These are phyloP conservation scores for Semicossyphus pulcher DNA, from an alignment of 2,113 vertebrate genomes.

Conservation along the genomic window DNA sequence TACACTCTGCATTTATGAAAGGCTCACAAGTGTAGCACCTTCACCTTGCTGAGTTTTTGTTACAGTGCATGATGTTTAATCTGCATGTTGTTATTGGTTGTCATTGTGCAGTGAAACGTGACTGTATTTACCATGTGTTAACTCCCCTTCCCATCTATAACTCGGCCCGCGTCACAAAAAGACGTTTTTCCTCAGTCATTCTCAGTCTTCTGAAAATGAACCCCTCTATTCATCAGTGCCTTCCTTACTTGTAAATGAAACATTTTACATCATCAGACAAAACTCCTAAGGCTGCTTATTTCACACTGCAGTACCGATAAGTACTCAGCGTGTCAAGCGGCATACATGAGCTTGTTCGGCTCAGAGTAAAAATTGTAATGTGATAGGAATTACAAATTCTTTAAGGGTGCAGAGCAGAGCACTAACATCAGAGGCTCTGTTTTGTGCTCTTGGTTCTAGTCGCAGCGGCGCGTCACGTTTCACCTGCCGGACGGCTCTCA, in stretches of 20 bases:
- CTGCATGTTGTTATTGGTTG: conserved; percentile 61
- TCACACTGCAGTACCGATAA: conserved; percentile 40
- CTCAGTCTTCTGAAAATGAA: conserved; percentile 25
- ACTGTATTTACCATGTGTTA: conserved; percentile 71
- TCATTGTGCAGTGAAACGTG: conserved; percentile 81
- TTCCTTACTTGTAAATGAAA: conserved; percentile 28
- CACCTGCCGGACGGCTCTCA: conserved; percentile 99
- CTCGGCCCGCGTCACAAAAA: conserved; percentile 49
- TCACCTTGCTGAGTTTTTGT: conserved; percentile 52
- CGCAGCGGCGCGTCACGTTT: conserved; percentile 99
- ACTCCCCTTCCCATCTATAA: conserved; percentile 52
- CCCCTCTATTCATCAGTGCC: conserved; percentile 10
- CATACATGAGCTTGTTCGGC: conserved; percentile 46
- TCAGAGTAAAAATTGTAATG: conserved; percentile 37
- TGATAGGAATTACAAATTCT: conserved; percentile 19
- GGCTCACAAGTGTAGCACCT: conserved; percentile 31
- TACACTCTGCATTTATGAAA: conserved; percentile 33
- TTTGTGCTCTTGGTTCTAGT: conserved; percentile 97
- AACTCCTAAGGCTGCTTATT: conserved; percentile 28
- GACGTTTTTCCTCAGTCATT: conserved; percentile 15
- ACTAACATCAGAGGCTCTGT: conserved; percentile 88
- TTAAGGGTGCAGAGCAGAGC: conserved; percentile 80
- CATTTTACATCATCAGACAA: conserved; percentile 37
- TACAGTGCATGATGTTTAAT: conserved; percentile 45
- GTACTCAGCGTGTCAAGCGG: conserved; percentile 48